These are phyloP conservation scores for Latheticus oryzae DNA, from an alignment of 2,888 invertebrate species.

Conservation along the genomic window DNA sequence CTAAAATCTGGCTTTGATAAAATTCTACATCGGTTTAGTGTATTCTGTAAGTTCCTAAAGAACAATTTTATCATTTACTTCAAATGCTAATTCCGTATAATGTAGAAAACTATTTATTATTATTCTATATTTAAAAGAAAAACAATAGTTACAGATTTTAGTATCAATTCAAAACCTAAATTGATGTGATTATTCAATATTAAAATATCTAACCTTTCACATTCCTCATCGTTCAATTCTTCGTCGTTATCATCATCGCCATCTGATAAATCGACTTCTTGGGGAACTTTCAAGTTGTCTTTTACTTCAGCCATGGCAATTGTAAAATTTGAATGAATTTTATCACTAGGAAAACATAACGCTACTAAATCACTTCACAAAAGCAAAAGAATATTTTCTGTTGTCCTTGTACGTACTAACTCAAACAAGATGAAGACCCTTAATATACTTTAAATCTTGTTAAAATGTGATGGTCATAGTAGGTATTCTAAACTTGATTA, in stretches of 20 bases:
- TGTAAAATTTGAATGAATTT: not conserved
- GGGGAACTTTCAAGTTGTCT: slow-evolving; percentile 20
- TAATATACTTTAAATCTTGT: slow-evolving; percentile 45
- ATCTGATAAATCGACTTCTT: slow-evolving; percentile 11
- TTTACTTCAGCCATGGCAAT: not conserved
- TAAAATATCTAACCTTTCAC: slow-evolving; percentile 15
- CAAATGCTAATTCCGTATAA: too few species aligned
- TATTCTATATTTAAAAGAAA: too few species aligned
- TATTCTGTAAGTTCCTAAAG: too few species aligned
- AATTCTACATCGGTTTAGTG: too few species aligned
- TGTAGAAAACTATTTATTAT: too few species aligned
- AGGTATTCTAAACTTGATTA: slow-evolving; percentile 40
- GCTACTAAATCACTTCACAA: slow-evolving; percentile 17
- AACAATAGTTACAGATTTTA: too few species aligned
- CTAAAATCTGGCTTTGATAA: too few species aligned
- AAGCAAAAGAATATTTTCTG: slow-evolving; percentile 21
- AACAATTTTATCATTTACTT: too few species aligned
- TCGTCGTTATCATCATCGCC: slow-evolving; percentile 24
- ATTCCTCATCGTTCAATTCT: slow-evolving; percentile 12
- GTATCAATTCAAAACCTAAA: too few species aligned
- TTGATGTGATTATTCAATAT: too few species aligned
- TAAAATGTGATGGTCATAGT: slow-evolving; percentile 43
- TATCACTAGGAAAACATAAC: slow-evolving; percentile 11
- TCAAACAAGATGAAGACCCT: slow-evolving; percentile 46
- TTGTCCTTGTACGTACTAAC: slow-evolving; percentile 44